phyloP scores from a whole-genome alignment of 2,113 vertebrate species.

The Campylomormyrus numenius region DNA sequence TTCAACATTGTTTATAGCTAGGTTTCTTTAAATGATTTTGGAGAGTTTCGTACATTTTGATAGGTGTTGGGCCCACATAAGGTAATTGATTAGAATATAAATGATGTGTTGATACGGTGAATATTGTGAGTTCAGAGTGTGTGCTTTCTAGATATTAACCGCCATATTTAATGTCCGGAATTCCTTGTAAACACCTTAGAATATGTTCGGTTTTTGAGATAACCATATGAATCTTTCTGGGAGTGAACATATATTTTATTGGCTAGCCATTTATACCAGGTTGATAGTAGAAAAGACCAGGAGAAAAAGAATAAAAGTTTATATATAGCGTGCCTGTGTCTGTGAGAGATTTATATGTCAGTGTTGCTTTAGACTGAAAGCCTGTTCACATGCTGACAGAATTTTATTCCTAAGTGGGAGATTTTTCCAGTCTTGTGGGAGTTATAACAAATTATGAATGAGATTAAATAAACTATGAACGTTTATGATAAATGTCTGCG shows the following conservation, averaged over 20 bases:
- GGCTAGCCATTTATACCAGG: background rate
- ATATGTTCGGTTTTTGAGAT: background rate
- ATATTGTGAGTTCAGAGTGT: background rate
- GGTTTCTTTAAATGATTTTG: background rate
- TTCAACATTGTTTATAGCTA: background rate
- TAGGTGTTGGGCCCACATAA: background rate
- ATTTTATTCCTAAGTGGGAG: background rate
- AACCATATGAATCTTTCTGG: background rate
- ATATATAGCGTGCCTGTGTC: background rate
- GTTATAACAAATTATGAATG: slow-evolving; percentile 7
- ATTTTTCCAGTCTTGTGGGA: background rate
- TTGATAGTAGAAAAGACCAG: background rate
- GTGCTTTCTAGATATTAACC: background rate
- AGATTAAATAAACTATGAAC: slow-evolving; percentile 2
- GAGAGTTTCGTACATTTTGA: background rate
- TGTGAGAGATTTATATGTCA: background rate
- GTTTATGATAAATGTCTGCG: background rate
- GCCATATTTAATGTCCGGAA: background rate
- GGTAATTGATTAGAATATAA: background rate
- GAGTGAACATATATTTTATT: background rate
- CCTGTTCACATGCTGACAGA: background rate
- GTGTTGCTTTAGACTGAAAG: background rate
- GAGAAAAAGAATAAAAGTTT: background rate
- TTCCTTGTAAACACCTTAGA: background rate
- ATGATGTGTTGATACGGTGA: background rate